Evolutionary conservation across 2,113 vertebrate genomes (phyloP).

Genomic region (Fulmarus glacialis): DNA sequence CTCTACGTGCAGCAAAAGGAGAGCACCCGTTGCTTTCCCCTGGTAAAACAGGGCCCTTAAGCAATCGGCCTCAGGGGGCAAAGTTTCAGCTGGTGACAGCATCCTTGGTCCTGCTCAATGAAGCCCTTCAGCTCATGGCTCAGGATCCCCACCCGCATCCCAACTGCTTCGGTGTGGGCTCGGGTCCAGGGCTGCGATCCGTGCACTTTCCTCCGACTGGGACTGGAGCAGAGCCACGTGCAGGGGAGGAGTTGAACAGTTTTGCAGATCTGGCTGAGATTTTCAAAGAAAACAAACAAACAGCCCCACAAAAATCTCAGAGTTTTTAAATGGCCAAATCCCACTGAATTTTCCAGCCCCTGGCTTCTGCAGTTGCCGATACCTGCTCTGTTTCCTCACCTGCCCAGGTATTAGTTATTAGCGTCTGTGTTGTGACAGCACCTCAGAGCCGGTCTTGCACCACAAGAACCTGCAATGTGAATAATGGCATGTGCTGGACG

Average conservation of each 20-base stretch:
- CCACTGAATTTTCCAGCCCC: not conserved
- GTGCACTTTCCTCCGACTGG: accelerated
- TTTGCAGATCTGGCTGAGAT: not conserved
- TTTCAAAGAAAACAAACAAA: not conserved
- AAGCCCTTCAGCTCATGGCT: not conserved
- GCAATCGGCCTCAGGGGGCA: not conserved
- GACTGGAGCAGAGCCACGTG: not conserved
- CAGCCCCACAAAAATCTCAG: not conserved
- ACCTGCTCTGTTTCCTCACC: not conserved
- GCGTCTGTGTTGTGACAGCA: not conserved
- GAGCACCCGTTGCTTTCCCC: not conserved
- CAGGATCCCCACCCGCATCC: not conserved
- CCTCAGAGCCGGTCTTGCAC: not conserved
- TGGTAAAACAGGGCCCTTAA: not conserved
- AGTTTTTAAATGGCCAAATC: not conserved
- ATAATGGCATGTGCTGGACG: not conserved
- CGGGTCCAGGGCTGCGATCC: not conserved
- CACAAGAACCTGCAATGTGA: not conserved
- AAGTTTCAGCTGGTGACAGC: not conserved
- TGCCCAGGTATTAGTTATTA: not conserved
- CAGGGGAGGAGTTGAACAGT: not conserved
- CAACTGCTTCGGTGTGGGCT: not conserved
- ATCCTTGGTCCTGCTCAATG: not conserved
- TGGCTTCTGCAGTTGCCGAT: no score
- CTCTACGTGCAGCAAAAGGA: not conserved